A percentile compares a stretch with the other conserved stretches of the same genome.
These are phyloP conservation scores for Pogona vitticeps DNA, from an alignment of 2,113 vertebrate genomes.

Conservation along the genomic window DNA sequence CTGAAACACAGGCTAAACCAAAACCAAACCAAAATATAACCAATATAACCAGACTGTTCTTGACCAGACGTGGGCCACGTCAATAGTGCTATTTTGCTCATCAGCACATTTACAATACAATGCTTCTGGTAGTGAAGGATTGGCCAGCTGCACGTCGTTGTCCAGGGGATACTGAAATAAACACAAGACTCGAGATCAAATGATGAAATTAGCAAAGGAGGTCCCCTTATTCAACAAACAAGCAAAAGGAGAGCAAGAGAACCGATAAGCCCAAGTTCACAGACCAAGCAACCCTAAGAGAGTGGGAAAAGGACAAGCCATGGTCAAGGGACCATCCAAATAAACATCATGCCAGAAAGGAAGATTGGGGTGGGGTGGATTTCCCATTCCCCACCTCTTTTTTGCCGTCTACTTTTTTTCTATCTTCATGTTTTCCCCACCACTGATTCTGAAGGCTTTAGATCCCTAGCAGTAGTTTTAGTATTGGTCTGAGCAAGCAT, in stretches of 20 bases:
- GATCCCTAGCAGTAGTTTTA: neutral
- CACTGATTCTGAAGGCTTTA: neutral
- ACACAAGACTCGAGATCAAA: neutral
- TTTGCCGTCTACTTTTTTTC: too few species aligned
- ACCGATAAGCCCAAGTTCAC: neutral
- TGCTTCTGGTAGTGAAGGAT: too few species aligned
- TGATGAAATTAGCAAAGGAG: neutral
- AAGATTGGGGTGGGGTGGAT: too few species aligned
- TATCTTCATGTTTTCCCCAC: too few species aligned
- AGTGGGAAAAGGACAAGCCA: neutral
- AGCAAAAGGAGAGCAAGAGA: neutral
- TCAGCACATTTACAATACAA: too few species aligned
- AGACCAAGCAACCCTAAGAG: neutral
- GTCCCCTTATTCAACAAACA: neutral
- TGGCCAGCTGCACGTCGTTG: too few species aligned
- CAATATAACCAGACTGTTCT: too few species aligned
- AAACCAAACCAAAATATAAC: too few species aligned
- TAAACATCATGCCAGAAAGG: too few species aligned
- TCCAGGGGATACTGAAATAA: neutral
- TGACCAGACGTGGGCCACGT: too few species aligned
- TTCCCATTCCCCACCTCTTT: neutral
- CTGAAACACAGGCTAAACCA: too few species aligned
- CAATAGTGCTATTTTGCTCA: too few species aligned
- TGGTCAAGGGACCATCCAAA: neutral
- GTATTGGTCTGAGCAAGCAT: neutral